Conservation (phyloP, 2,113 vertebrate species). For the Gnathonemus longibarbis region DNA sequence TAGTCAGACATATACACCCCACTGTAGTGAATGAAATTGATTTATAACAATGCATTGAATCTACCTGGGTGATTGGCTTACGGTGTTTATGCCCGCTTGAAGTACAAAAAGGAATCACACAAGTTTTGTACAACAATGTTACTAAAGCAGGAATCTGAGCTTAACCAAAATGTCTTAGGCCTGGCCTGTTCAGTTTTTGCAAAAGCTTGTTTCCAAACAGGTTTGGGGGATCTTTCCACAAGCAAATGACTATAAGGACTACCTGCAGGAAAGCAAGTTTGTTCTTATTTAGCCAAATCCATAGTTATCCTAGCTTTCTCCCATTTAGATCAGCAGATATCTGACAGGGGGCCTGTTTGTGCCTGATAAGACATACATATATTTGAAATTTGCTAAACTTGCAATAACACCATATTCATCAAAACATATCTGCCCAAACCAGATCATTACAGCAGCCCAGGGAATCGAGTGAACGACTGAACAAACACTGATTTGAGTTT, state of each 20-base stretch:
- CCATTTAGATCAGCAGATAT: conserved; percentile 34
- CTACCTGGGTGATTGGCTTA: not conserved
- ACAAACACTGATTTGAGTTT: conserved; percentile 22
- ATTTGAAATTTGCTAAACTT: conserved; percentile 32
- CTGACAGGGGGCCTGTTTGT: conserved; percentile 29
- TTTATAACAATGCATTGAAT: not conserved
- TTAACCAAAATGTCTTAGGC: not conserved
- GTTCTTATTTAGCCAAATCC: conserved; percentile 37
- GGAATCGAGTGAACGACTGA: conserved; percentile 22
- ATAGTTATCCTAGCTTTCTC: conserved; percentile 25
- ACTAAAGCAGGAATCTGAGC: conserved; percentile 6
- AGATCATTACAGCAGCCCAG: conserved; percentile 22
- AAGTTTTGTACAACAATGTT: not conserved
- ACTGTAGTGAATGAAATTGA: not conserved
- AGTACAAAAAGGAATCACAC: not conserved
- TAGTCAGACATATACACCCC: not conserved
- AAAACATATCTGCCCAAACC: conserved; percentile 32
- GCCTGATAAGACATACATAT: conserved; percentile 37
- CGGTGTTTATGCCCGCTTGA: not conserved
- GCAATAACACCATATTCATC: conserved; percentile 19
- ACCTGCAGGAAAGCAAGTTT: conserved; percentile 35
- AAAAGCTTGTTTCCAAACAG: not conserved
- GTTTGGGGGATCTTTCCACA: conserved; percentile 20
- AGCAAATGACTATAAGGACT: conserved; percentile 32
- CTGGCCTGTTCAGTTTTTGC: conserved; percentile 2